These are phyloP conservation scores for Bombus superbus DNA, from an alignment of 1,140 invertebrate genomes.

Conservation along the genomic window DNA sequence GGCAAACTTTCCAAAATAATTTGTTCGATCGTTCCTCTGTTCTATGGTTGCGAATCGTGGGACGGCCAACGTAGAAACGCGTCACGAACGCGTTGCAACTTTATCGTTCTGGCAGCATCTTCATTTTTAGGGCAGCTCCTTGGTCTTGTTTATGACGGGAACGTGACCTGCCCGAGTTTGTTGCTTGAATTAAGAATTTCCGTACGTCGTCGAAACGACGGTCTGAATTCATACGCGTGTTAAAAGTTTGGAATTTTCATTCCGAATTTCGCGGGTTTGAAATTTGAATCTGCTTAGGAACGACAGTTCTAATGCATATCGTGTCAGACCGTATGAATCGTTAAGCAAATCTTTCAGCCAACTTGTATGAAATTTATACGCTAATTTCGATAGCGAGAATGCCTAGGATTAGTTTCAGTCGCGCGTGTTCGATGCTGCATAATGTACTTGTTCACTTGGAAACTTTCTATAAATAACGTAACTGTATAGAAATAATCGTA, in stretches of 20 bases:
- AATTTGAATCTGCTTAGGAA: neutral
- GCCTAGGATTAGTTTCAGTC: neutral
- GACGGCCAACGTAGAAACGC: neutral
- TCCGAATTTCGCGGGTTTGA: neutral
- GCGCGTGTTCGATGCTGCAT: no score
- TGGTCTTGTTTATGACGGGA: neutral
- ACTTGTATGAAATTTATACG: neutral
- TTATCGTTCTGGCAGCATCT: neutral
- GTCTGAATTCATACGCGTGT: neutral
- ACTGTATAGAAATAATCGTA: no score
- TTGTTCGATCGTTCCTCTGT: constrained; percentile 32
- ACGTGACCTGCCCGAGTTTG: neutral
- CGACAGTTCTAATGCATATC: neutral
- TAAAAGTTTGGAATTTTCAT: neutral
- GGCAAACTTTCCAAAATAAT: constrained; percentile 59
- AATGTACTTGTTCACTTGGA: neutral
- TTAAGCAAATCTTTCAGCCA: neutral
- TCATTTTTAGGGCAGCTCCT: neutral
- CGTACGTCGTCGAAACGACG: no score
- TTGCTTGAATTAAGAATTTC: neutral
- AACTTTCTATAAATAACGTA: no score
- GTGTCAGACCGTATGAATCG: no score
- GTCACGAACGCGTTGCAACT: neutral
- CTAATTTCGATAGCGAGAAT: neutral
- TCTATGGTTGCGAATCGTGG: constrained; percentile 3